phyloP scores from a whole-genome alignment of 2,888 invertebrate species.

The Troglohyphantes excavatus region DNA sequence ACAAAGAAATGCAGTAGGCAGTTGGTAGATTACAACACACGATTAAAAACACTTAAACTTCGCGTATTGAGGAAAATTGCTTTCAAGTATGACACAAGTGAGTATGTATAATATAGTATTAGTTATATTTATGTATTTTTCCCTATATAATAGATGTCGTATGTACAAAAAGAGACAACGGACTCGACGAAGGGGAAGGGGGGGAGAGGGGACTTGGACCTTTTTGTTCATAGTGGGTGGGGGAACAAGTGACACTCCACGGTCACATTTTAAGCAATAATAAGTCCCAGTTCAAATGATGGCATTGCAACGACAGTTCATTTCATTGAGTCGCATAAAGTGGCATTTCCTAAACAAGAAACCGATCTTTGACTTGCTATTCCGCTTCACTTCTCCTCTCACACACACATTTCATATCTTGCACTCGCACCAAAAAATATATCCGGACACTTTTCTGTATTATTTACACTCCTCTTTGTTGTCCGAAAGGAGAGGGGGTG shows the following conservation, averaged over 20 bases:
- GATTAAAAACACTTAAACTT: constrained; percentile 68
- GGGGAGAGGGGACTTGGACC: constrained; percentile 29
- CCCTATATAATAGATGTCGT: constrained; percentile 14
- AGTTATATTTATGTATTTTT: constrained; percentile 43
- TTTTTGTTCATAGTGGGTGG: not conserved
- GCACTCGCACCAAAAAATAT: too few relatives aligned
- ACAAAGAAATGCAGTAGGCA: constrained; percentile 47
- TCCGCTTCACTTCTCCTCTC: too few relatives aligned
- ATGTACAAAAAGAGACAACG: constrained; percentile 3
- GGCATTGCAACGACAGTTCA: constrained; percentile 18
- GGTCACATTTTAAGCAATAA: too few relatives aligned
- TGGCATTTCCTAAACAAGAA: not conserved
- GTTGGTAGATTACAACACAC: constrained; percentile 22
- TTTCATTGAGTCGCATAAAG: constrained; percentile 4
- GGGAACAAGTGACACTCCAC: too few relatives aligned
- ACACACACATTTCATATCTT: too few relatives aligned
- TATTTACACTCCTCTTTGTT: too few relatives aligned
- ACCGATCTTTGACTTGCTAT: too few relatives aligned
- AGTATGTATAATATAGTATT: constrained; percentile 41
- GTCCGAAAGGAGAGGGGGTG: too few relatives aligned
- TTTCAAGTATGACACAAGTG: constrained; percentile 16
- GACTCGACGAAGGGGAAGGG: constrained; percentile 42
- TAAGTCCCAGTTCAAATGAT: constrained; percentile 20
- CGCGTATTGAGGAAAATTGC: constrained; percentile 37
- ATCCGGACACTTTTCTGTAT: too few relatives aligned